phyloP scores from a whole-genome alignment of 2,113 vertebrate species.

The Atractosteus spatula region DNA sequence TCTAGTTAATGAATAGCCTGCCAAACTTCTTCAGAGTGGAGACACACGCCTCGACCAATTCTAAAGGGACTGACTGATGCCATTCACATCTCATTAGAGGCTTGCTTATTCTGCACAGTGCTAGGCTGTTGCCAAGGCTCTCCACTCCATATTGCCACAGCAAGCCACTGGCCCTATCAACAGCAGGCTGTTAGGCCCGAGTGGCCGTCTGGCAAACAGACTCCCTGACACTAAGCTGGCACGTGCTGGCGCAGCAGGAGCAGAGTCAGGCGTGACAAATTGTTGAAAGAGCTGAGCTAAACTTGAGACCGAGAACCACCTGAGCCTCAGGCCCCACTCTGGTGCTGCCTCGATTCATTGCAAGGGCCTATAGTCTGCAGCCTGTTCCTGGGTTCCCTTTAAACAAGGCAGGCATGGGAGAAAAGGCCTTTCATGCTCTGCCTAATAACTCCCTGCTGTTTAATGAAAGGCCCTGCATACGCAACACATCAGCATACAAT shows the following conservation, averaged over 20 bases:
- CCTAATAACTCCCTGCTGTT: constrained; percentile 47
- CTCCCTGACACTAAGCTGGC: constrained; percentile 76
- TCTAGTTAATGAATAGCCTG: constrained; percentile 75
- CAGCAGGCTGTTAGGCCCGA: constrained; percentile 75
- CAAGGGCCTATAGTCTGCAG: constrained; percentile 39
- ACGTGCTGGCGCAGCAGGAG: constrained; percentile 92
- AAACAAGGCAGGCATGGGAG: constrained; percentile 38
- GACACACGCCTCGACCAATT: constrained; percentile 61
- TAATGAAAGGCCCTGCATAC: constrained; percentile 33
- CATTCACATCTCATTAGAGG: constrained; percentile 78
- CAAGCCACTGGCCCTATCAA: constrained; percentile 58
- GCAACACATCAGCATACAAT: constrained; percentile 28
- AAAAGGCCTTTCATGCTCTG: constrained; percentile 49
- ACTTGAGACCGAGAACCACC: constrained; percentile 83
- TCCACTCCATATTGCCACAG: constrained; percentile 65
- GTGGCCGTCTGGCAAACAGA: constrained; percentile 79
- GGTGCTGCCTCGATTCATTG: constrained; percentile 53
- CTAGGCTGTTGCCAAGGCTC: constrained; percentile 71
- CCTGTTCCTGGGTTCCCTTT: constrained; percentile 42
- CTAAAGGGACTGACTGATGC: constrained; percentile 73
- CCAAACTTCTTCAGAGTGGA: constrained; percentile 63
- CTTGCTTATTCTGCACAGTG: constrained; percentile 69
- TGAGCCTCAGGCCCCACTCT: constrained; percentile 74
- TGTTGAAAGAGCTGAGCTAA: constrained; percentile 81
- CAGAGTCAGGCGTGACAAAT: constrained; percentile 88